A percentile compares a stretch with the other conserved stretches of the same genome.
phyloP scores from a whole-genome alignment of 1,140 invertebrate genomes.

The Hypothenemus hampei region DNA sequence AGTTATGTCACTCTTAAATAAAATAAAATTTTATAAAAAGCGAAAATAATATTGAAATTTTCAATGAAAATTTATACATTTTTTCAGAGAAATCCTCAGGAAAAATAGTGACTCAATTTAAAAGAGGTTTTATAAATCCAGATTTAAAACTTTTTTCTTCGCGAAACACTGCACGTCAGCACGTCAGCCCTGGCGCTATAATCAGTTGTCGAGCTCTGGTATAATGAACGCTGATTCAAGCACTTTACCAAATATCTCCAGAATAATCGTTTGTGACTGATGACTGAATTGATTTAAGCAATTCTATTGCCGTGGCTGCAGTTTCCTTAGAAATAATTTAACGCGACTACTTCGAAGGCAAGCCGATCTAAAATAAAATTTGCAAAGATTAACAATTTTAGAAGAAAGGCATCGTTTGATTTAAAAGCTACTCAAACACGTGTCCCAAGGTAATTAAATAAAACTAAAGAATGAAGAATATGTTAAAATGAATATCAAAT shows the following conservation, averaged over 20 bases:
- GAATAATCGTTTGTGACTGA: slow-evolving; percentile 35
- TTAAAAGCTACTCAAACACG: too few relatives aligned
- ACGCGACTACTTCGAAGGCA: slow-evolving; percentile 17
- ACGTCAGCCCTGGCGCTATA: slow-evolving; percentile 21
- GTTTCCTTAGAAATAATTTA: slow-evolving; percentile 17
- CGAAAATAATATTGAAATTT: too few relatives aligned
- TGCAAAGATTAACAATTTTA: not conserved
- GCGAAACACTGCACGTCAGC: slow-evolving; percentile 21
- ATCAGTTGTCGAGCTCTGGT: slow-evolving; percentile 29
- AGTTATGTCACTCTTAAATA: too few relatives aligned
- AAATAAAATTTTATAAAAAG: too few relatives aligned
- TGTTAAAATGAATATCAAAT: not conserved
- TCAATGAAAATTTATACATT: too few relatives aligned
- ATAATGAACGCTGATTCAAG: slow-evolving; percentile 35
- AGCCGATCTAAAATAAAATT: not conserved
- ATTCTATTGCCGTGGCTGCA: slow-evolving; percentile 30
- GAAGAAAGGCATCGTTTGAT: too few relatives aligned
- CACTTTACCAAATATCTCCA: slow-evolving; percentile 31
- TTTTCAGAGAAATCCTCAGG: too few relatives aligned
- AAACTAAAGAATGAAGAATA: not conserved
- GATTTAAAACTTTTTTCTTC: slow-evolving; percentile 16
- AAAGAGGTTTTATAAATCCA: too few relatives aligned
- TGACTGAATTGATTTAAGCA: slow-evolving; percentile 37
- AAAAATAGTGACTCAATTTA: too few relatives aligned
- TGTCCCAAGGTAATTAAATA: not conserved